Conservation (phyloP, 1,140 invertebrate genomes). For the Riptortus pedestris region DNA sequence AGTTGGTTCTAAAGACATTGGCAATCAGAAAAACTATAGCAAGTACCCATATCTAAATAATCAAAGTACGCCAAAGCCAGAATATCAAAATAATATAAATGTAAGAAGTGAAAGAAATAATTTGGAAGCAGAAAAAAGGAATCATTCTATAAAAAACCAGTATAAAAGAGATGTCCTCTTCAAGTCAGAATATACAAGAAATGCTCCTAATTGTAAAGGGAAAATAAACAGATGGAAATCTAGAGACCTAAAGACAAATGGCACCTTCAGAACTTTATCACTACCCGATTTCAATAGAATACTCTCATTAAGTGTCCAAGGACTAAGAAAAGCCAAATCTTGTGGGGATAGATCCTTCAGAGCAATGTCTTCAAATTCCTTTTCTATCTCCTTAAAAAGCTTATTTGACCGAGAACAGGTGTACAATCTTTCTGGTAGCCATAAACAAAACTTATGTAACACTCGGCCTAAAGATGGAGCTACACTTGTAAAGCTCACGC, state of each 20-base stretch:
- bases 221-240: not conserved
- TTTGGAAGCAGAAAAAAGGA: no score
- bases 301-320: not conserved
- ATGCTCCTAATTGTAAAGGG: no score
- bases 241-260: not conserved
- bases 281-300: slow-evolving; percentile 6
- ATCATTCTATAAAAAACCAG: no score
- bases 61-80: no score
- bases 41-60: no score
- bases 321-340: slow-evolving; percentile 1
- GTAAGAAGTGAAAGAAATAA: no score
- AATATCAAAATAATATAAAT: no score
- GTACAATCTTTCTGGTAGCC: not conserved
- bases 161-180: no score
- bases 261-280: not conserved
- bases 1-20: not conserved
- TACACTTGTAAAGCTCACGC: not conserved
- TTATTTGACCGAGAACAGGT: not conserved
- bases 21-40: not conserved
- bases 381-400: not conserved
- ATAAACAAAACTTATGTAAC: not conserved
- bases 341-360: not conserved
- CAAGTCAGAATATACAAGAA: no score
- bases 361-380: not conserved
- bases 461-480: not conserved